Evolutionary conservation across 1,140 invertebrate species (phyloP).

Genomic region (Drosophila funebris): DNA sequence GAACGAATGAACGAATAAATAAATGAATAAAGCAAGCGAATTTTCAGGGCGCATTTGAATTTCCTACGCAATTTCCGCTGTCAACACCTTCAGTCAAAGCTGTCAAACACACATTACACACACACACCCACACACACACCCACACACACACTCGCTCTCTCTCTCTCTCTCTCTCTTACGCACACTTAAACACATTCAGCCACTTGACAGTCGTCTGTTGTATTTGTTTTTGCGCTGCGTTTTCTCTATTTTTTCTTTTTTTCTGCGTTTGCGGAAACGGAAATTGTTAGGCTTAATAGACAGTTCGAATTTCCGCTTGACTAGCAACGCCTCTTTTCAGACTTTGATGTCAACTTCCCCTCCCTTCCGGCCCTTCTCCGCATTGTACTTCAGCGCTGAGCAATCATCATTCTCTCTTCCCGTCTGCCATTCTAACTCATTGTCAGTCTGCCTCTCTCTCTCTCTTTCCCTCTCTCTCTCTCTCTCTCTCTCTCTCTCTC

Average conservation of each 20-base stretch:
- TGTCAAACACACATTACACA: conserved; percentile 61
- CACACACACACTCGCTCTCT: conserved; percentile 24
- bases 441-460: background rate
- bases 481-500: too few relatives aligned
- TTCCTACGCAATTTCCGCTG: conserved; percentile 78
- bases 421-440: background rate
- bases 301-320: conserved; percentile 70
- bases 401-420: background rate
- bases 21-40: conserved; percentile 7
- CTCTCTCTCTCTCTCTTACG: conserved; percentile 28
- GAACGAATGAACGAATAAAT: background rate
- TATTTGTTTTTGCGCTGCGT: conserved; percentile 19
- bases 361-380: background rate
- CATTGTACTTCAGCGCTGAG: background rate
- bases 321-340: conserved; percentile 41
- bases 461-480: background rate
- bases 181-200: conserved; percentile 22
- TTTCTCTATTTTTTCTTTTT: conserved; percentile 13
- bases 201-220: conserved; percentile 38
- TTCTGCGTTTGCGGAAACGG: conserved; percentile 63
- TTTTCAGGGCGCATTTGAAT: conserved; percentile 71
- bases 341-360: conserved; percentile 27
- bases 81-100: conserved; percentile 74
- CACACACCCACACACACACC: conserved; percentile 11
- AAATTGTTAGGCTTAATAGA: conserved; percentile 82